Base-by-base conservation (phyloP, 2,888 invertebrate species). In the Lycia hirtaria region DNA sequence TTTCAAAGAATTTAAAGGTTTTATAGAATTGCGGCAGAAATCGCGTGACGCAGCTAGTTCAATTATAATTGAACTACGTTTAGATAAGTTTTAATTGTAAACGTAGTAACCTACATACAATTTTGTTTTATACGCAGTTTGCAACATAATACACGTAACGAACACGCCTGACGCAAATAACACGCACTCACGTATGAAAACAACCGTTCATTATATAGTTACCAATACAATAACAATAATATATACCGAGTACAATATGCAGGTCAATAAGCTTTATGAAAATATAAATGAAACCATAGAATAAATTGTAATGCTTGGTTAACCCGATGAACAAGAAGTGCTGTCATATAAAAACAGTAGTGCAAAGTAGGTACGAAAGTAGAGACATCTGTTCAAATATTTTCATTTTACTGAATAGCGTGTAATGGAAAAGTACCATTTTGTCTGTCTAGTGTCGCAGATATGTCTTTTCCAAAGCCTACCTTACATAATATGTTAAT, bases 351-450 rank as follows among this genome's bases (percentile, higher is more conserved):
- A 19, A 3, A 28, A n/a, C 41, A 6, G 5, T 28, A 19, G 43
- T 19, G 37, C 32, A 10, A n/a, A 30, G 32, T 28, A 45, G 26
- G 38, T 28, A 45, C 30, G 38, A 56, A 51, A 45, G 6, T 53
- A 30, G 38, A 41, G 35, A 26, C 60, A 60, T n/a, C 56, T 64
- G 60, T 50, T 15, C 20, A 58, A 60, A 64, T 60, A 56, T 56
- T 53, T 24, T 50, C 35, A 53, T 50, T 33, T 5, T 10, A n/a
- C 15, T 60, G 48, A 47, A 56, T 49, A 41, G 9, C 7, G 15
- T 35, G 49, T 43, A 14, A 45, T 56, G 45, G 50, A 56, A 56
- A 56, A 56, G 44, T 56, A 35, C 24, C 2, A 41, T 26, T 28
- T 48, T 28, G 17, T 44, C 3, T 45, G 30, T 33, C 20, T 32